Percentiles rank a stretch among this genome's conserved stretches.
These are phyloP conservation scores for Cerastis leucographa DNA, from an alignment of 2,888 invertebrate species.

Conservation along the genomic window DNA sequence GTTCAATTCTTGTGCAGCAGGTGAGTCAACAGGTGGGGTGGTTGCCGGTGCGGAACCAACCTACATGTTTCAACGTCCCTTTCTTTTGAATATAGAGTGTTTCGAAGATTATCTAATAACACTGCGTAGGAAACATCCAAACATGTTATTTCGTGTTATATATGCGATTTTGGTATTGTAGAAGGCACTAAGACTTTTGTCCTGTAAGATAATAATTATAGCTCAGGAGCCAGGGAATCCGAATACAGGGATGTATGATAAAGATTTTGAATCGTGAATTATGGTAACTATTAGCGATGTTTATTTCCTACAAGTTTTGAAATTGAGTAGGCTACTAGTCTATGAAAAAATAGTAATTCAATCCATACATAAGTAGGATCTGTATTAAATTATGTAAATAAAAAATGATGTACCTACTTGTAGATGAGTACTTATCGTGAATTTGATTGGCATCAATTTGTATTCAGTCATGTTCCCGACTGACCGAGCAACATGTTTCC, in stretches of 20 bases:
- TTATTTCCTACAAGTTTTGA: background rate
- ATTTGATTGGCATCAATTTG: constrained; percentile 77
- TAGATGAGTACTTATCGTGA: constrained; percentile 62
- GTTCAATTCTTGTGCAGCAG: constrained; percentile 79
- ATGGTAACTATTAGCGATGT: background rate
- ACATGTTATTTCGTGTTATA: background rate
- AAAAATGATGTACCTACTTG: constrained; percentile 28
- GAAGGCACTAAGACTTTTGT: background rate
- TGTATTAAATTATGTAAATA: constrained; percentile 17
- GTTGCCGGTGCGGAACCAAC: constrained; percentile 82
- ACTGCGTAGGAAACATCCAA: constrained; percentile 6
- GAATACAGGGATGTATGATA: background rate
- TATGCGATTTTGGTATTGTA: background rate
- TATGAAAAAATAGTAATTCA: background rate
- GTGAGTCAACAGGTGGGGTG: constrained; percentile 90
- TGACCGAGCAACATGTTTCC: constrained; percentile 88
- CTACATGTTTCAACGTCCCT: constrained; percentile 67
- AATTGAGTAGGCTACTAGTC: background rate
- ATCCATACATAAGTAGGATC: background rate
- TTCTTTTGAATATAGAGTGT: constrained; percentile 54
- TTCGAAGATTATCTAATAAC: constrained; percentile 40
- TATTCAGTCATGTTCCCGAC: constrained; percentile 86
- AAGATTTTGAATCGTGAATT: background rate
- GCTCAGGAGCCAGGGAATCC: background rate
- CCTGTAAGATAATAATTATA: background rate